Percentiles rank a stretch among this genome's conserved stretches.
These are phyloP conservation scores for Pachycephus smyrnensis DNA, from an alignment of 2,888 invertebrate species.

Conservation along the genomic window DNA sequence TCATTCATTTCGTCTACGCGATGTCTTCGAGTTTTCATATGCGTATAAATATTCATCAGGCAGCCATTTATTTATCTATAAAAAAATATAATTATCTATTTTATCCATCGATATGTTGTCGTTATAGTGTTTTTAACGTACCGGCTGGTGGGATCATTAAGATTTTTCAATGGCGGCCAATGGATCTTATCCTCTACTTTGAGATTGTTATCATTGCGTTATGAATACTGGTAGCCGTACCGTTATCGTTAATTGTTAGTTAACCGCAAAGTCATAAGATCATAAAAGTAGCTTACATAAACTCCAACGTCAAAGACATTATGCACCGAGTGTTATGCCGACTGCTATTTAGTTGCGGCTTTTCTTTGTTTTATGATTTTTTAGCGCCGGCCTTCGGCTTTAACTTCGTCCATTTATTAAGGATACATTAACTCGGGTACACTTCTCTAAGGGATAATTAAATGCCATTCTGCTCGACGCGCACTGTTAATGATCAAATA, in stretches of 20 bases:
- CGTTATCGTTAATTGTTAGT: constrained; percentile 10
- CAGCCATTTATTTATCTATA: too few species aligned
- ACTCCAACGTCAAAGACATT: not conserved
- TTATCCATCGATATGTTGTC: too few species aligned
- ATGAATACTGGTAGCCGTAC: not conserved
- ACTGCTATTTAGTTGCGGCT: not conserved
- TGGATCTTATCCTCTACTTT: too few species aligned
- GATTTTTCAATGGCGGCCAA: too few species aligned
- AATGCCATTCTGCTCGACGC: not conserved
- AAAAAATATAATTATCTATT: too few species aligned
- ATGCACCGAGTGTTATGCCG: not conserved
- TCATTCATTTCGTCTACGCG: too few species aligned
- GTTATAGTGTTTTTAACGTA: too few species aligned
- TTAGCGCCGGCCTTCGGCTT: not conserved
- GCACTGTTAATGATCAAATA: not conserved
- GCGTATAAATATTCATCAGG: too few species aligned
- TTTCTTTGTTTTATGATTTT: not conserved
- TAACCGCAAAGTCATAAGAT: constrained; percentile 36
- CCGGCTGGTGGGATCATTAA: too few species aligned
- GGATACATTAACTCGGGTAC: not conserved
- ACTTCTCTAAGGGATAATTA: not conserved
- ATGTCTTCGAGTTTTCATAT: too few species aligned
- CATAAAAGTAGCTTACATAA: constrained; percentile 29
- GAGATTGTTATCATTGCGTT: not conserved
- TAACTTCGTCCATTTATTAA: not conserved